These are phyloP conservation scores for Ptilodon capucinus DNA, from an alignment of 2,888 invertebrate species.

Conservation along the genomic window DNA sequence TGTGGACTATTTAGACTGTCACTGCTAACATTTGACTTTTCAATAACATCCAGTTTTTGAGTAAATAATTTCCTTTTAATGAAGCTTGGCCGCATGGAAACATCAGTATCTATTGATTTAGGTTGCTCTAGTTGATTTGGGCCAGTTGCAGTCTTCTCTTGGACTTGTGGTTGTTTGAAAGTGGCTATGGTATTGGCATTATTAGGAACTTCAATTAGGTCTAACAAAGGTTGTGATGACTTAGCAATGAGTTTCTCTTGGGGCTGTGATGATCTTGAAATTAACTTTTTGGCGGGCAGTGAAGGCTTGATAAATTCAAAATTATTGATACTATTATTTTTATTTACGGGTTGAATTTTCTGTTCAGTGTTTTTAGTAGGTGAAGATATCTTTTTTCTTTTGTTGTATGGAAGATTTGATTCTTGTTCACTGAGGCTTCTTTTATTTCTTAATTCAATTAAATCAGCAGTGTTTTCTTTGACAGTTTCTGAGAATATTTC, in stretches of 20 bases:
- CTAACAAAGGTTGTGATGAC: constrained; percentile 35
- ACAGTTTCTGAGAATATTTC: constrained; percentile 47
- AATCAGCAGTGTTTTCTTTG: constrained; percentile 23
- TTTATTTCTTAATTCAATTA: constrained; percentile 28
- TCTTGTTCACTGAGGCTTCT: constrained; percentile 34
- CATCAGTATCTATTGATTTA: constrained; percentile 36
- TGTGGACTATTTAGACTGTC: constrained; percentile 59
- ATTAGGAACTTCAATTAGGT: constrained; percentile 11
- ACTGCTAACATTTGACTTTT: constrained; percentile 49
- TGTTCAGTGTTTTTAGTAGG: constrained; percentile 27
- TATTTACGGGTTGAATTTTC: constrained; percentile 11
- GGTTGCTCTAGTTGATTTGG: constrained; percentile 13
- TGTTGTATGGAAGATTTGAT: constrained; percentile 31
- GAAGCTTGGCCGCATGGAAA: constrained; percentile 68
- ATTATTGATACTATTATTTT: constrained; percentile 29
- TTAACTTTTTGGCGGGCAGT: constrained; percentile 47
- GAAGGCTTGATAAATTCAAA: constrained; percentile 60
- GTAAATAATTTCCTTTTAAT: constrained; percentile 72
- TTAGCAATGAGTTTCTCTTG: constrained; percentile 45
- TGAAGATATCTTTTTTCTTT: constrained; percentile 40
- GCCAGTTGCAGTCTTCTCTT: constrained; percentile 21
- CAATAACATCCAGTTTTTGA: constrained; percentile 64
- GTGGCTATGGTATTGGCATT: constrained; percentile 2
- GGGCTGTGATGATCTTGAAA: constrained; percentile 45
- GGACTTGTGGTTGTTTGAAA: constrained; percentile 6